Evolutionary conservation across 2,888 invertebrate genomes (phyloP).

Genomic region (Linhomoeus sp.): DNA sequence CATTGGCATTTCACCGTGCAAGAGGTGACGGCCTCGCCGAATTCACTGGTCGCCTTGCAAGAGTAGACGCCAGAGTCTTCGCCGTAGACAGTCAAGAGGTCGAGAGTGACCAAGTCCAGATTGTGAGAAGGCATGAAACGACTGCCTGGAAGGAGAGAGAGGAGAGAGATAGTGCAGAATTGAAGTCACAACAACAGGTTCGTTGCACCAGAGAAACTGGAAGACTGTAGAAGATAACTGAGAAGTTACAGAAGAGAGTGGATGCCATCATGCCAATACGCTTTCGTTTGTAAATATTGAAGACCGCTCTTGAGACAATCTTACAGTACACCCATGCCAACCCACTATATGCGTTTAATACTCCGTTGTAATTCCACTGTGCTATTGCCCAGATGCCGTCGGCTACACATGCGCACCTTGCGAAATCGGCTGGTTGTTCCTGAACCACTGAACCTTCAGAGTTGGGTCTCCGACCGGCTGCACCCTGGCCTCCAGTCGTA

Average conservation of each 20-base stretch:
- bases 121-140: conserved; percentile 52
- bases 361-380: no score
- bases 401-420: no score
- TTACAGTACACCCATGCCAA: no score
- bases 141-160: no score
- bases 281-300: no score
- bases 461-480: conserved; percentile 86
- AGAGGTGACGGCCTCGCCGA: conserved; percentile 80
- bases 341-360: no score
- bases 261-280: no score
- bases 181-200: no score
- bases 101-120: conserved; percentile 77
- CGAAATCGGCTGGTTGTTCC: conserved; percentile 55
- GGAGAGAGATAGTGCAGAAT: no score
- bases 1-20: conserved; percentile 48
- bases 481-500: conserved; percentile 51
- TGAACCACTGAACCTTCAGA: conserved; percentile 66
- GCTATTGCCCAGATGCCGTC: no score
- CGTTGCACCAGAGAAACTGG: background rate
- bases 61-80: conserved; percentile 90
- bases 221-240: background rate
- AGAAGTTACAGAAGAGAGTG: no score
- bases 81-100: conserved; percentile 67
- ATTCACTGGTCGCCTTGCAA: conserved; percentile 76
- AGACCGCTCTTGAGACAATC: no score